Conservation (phyloP, 2,797 vertebrate genomes). For the Aeoliscus strigatus region DNA sequence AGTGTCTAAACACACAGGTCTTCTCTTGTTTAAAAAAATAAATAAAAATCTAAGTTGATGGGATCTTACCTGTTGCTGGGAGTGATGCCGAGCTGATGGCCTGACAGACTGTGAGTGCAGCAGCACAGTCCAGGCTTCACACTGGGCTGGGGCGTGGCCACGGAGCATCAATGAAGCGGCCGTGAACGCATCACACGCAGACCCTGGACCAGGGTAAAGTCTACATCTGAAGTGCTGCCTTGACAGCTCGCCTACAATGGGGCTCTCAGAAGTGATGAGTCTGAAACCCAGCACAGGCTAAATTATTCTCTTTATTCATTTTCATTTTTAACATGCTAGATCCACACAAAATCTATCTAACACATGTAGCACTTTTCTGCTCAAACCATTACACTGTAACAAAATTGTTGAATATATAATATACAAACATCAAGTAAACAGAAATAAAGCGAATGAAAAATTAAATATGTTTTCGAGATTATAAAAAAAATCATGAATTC, state of each 20-base stretch:
- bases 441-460: neutral
- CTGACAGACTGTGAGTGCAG: constrained; percentile 43
- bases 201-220: constrained; percentile 8
- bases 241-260: too few species aligned
- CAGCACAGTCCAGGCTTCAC: constrained; percentile 25
- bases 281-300: neutral
- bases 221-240: neutral
- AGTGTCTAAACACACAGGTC: constrained; percentile 1
- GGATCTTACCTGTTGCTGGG: constrained; percentile 71
- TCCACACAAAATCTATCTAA: too few species aligned
- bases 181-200: constrained; percentile 13
- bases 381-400: too few species aligned
- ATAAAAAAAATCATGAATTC: too few species aligned
- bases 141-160: constrained; percentile 62
- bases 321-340: too few species aligned
- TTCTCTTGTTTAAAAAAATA: neutral
- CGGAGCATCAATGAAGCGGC: constrained; percentile 9
- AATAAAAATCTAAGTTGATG: constrained; percentile 14
- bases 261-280: neutral
- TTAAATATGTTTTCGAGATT: too few species aligned
- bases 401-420: too few species aligned
- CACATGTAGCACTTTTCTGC: too few species aligned
- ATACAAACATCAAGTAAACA: neutral
- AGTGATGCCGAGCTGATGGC: constrained; percentile 51
- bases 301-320: too few species aligned